phyloP scores from a whole-genome alignment of 2,888 invertebrate genomes.

The Conistra vaccinii region DNA sequence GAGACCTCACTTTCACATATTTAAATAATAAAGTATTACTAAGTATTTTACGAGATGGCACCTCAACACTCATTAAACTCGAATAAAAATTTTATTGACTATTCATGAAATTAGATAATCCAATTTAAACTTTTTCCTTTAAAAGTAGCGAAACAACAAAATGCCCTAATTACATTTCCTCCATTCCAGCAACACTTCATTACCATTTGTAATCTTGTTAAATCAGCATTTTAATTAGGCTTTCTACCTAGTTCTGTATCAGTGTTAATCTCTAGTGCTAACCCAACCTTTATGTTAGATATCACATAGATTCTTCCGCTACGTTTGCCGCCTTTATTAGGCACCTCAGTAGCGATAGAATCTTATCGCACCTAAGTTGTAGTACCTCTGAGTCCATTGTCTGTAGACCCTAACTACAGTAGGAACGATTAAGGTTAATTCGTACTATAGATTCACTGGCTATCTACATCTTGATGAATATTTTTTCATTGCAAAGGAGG shows the following conservation, averaged over 20 bases:
- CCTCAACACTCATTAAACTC: neutral
- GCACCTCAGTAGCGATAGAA: slow-evolving; percentile 41
- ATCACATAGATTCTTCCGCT: slow-evolving; percentile 57
- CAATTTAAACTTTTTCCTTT: neutral
- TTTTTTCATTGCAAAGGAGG: slow-evolving; percentile 17
- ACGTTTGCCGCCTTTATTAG: slow-evolving; percentile 55
- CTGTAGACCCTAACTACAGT: slow-evolving; percentile 25
- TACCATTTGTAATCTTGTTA: slow-evolving; percentile 36
- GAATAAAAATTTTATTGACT: neutral
- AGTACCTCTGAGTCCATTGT: slow-evolving; percentile 37
- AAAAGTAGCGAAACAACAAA: neutral
- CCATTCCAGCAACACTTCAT: slow-evolving; percentile 29
- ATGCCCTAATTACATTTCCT: neutral
- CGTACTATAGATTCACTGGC: slow-evolving; percentile 27
- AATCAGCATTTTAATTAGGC: slow-evolving; percentile 56
- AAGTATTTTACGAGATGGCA: neutral
- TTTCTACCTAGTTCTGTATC: slow-evolving; percentile 45
- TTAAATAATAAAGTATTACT: neutral
- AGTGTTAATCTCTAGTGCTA: slow-evolving; percentile 49
- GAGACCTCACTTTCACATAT: neutral
- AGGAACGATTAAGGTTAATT: slow-evolving; percentile 41
- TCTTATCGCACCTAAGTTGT: slow-evolving; percentile 58
- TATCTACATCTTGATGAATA: slow-evolving; percentile 44
- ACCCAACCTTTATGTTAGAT: slow-evolving; percentile 41
- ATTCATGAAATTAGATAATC: neutral